These are phyloP conservation scores for Caenorhabditis becei DNA, from an alignment of 2,888 invertebrate genomes.

Conservation along the genomic window DNA sequence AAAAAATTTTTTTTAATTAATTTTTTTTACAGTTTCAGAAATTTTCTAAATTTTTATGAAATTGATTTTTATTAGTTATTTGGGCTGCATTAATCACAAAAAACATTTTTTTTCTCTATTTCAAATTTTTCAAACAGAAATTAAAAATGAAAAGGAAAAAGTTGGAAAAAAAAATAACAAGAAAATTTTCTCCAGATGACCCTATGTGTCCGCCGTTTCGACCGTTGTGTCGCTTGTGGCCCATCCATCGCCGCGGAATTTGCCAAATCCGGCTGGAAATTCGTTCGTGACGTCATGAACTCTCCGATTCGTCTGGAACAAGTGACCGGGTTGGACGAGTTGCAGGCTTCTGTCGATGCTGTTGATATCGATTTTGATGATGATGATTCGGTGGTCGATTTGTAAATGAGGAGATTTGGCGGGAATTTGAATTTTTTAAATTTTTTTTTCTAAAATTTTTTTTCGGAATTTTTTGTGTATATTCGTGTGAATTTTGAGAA, in stretches of 20 bases:
- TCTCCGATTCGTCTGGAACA: conserved; percentile 89
- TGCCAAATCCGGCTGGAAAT: conserved; percentile 68
- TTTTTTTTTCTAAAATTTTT: background rate
- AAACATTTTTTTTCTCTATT: too few species aligned
- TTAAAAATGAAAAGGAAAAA: too few species aligned
- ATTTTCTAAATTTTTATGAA: too few species aligned
- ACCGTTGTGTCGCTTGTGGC: conserved; percentile 95
- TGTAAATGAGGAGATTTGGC: too few species aligned
- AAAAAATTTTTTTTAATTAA: too few species aligned
- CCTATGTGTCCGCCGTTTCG: conserved; percentile 91
- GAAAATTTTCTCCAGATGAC: conserved; percentile 86
- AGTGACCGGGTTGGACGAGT: conserved; percentile 87
- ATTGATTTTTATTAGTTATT: too few species aligned
- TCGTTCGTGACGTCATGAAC: conserved; percentile 81
- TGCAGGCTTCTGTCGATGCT: conserved; percentile 82
- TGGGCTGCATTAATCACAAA: too few species aligned
- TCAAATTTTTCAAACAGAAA: too few species aligned
- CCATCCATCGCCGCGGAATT: conserved; percentile 80
- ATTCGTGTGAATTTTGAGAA: background rate
- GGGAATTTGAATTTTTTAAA: background rate
- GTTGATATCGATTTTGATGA: conserved; percentile 68
- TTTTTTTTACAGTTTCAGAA: too few species aligned
- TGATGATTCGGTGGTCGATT: conserved; percentile 29
- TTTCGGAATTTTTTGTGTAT: background rate
- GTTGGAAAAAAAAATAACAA: too few species aligned